phyloP scores from a whole-genome alignment of 2,797 vertebrate species.

The Crax fasciolata region DNA sequence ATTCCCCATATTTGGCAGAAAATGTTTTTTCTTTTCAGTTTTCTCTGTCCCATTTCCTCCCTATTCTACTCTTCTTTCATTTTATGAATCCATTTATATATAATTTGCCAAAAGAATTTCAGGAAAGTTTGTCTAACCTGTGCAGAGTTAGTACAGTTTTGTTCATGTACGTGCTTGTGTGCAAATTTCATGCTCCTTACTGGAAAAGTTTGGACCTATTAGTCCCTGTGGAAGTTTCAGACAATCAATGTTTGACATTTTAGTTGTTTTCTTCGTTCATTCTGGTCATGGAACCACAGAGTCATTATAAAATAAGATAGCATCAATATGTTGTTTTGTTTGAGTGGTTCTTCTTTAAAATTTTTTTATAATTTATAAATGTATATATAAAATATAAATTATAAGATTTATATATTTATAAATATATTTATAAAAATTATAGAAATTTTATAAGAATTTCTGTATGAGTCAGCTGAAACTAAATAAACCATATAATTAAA shows the following conservation, averaged over 20 bases:
- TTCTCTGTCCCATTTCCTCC: neutral
- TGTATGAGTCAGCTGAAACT: neutral
- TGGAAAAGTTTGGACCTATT: neutral
- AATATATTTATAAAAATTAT: too few species aligned
- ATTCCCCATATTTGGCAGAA: neutral
- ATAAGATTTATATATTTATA: too few species aligned
- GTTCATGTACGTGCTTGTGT: neutral
- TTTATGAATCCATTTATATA: neutral
- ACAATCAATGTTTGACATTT: constrained; percentile 19
- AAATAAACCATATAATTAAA: neutral
- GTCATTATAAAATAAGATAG: constrained; percentile 2
- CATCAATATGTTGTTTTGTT: constrained; percentile 16
- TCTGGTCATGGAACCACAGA: neutral
- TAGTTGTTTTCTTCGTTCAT: constrained; percentile 32
- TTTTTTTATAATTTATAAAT: too few species aligned
- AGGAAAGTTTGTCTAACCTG: neutral
- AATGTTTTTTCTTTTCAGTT: constrained; percentile 14
- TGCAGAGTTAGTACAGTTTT: neutral
- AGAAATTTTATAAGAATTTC: neutral
- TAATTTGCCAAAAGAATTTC: neutral
- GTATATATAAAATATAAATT: too few species aligned
- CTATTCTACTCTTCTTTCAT: neutral
- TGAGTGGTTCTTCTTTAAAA: neutral
- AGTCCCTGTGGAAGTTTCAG: constrained; percentile 25
- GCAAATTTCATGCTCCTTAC: neutral